Evolutionary conservation across 2,888 invertebrate species (phyloP).

Genomic region (Phorcus lineatus): DNA sequence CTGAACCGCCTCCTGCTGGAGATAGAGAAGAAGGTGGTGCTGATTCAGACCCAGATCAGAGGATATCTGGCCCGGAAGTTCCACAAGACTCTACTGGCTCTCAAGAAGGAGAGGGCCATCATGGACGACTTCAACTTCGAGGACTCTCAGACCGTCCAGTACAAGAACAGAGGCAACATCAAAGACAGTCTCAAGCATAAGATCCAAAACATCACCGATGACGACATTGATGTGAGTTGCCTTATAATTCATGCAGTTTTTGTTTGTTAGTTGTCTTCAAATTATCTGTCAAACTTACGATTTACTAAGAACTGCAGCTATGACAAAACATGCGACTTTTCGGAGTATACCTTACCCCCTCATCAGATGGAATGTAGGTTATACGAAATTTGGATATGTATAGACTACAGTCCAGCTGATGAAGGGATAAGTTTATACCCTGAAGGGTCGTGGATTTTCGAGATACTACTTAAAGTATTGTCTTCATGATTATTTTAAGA

Average conservation of each 20-base stretch:
- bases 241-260: no score
- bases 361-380: no score
- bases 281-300: no score
- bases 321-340: no score
- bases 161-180: slow-evolving; percentile 32
- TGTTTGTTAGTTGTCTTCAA: background rate
- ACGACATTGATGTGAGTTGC: slow-evolving; percentile 30
- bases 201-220: slow-evolving; percentile 28
- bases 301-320: no score
- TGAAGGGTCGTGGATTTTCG: no score
- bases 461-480: no score
- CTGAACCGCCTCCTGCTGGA: slow-evolving; percentile 38
- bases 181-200: slow-evolving; percentile 32
- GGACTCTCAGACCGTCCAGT: slow-evolving; percentile 23
- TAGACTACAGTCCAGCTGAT: no score
- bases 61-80: slow-evolving; percentile 43
- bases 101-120: slow-evolving; percentile 25
- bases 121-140: slow-evolving; percentile 41
- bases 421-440: no score
- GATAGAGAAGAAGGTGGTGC: slow-evolving; percentile 39
- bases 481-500: no score
- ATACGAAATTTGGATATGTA: no score
- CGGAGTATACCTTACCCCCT: no score
- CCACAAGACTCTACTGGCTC: slow-evolving; percentile 19
- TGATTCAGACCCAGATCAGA: slow-evolving; percentile 45